Conservation (phyloP, 2,888 invertebrate genomes). For the Phoenoteleia sp. region DNA sequence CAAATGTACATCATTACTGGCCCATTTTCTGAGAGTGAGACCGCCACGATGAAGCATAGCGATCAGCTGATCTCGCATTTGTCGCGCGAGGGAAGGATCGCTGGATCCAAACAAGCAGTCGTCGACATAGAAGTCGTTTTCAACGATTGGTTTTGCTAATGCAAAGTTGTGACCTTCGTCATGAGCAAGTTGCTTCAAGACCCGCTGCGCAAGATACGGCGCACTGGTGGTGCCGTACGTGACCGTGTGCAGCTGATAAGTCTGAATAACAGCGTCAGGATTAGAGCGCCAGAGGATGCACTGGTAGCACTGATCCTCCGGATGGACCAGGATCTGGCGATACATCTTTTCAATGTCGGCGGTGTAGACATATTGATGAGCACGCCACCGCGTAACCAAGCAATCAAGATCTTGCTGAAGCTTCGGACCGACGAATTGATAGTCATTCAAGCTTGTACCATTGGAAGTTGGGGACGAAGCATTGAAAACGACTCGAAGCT, state of each 20-base stretch:
- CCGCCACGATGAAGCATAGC: neutral
- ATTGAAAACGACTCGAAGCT: too few species aligned
- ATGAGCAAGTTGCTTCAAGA: neutral
- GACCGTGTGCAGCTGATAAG: too few species aligned
- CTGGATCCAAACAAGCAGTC: conserved; percentile 20
- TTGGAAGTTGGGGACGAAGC: too few species aligned
- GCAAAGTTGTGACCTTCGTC: too few species aligned
- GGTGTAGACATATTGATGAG: neutral
- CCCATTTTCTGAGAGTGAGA: conserved; percentile 11
- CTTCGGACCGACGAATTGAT: neutral
- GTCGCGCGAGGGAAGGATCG: neutral
- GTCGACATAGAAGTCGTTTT: conserved; percentile 26
- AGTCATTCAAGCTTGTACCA: too few species aligned
- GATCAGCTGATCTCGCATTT: neutral
- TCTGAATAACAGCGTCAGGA: too few species aligned
- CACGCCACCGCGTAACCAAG: neutral
- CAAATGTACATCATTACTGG: neutral
- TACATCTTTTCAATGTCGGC: conserved; percentile 6
- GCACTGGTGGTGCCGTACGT: too few species aligned
- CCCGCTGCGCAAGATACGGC: neutral
- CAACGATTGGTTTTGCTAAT: too few species aligned
- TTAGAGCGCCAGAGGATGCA: neutral
- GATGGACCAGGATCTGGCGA: neutral
- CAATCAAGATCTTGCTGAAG: neutral
- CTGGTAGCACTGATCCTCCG: neutral